phyloP scores from a whole-genome alignment of 92 coral and sea anemone genomes.

The Paragorgia papillata region DNA sequence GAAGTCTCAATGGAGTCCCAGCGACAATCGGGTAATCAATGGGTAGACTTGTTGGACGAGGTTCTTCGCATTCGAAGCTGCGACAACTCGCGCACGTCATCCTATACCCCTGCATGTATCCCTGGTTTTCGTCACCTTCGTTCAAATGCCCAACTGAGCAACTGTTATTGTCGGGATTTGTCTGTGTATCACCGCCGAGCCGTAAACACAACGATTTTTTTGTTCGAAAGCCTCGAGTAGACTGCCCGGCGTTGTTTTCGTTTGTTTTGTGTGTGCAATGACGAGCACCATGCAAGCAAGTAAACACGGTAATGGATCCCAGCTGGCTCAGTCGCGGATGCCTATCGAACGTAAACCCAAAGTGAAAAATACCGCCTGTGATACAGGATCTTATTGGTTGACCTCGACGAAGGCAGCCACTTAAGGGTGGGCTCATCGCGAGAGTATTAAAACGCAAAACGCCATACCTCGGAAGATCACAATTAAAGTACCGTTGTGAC shows the following conservation, averaged over 20 bases:
- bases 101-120: not conserved
- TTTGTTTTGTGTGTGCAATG: constrained; percentile 16
- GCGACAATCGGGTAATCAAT: no score
- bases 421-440: constrained; percentile 40
- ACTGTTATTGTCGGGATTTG: constrained; percentile 9
- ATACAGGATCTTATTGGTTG: constrained; percentile 37
- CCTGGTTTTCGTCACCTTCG: constrained; percentile 37
- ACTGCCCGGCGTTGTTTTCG: constrained; percentile 46
- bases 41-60: no score
- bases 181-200: no score
- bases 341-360: no score
- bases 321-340: constrained; percentile 3
- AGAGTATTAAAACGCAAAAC: constrained; percentile 24
- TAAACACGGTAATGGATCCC: not conserved
- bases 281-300: constrained; percentile 25
- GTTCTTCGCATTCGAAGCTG: not conserved
- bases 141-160: no score
- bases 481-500: not conserved
- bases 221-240: not conserved
- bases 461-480: not conserved
- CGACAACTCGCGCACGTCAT: no score
- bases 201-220: constrained; percentile 15
- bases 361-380: not conserved
- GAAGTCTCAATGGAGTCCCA: no score
- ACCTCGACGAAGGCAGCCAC: constrained; percentile 42